These are phyloP conservation scores for Anthoptus insignis DNA, from an alignment of 2,888 invertebrate species.

Conservation along the genomic window DNA sequence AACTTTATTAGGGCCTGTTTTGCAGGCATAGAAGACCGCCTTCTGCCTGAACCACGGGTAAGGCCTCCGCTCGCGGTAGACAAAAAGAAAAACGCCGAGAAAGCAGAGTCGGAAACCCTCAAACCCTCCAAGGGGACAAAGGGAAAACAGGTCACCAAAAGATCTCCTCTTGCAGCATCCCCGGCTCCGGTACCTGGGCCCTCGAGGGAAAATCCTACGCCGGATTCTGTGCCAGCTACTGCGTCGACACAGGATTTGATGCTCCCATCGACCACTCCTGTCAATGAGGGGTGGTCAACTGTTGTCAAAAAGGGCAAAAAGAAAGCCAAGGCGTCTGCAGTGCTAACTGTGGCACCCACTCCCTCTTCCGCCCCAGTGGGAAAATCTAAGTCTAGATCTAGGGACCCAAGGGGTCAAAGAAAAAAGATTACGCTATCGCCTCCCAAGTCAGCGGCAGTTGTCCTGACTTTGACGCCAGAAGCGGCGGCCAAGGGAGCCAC, in stretches of 20 bases:
- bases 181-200: neutral
- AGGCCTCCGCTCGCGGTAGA: constrained; percentile 1
- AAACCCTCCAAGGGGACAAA: neutral
- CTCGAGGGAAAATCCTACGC: neutral
- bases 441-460: constrained; percentile 2
- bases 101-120: neutral
- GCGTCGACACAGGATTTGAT: neutral
- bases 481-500: neutral
- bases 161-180: neutral
- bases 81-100: neutral
- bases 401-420: neutral
- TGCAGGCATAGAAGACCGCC: neutral
- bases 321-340: neutral
- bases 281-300: neutral
- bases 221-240: neutral
- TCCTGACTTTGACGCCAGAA: neutral
- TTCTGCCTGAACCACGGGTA: neutral
- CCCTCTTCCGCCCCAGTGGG: neutral
- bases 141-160: neutral
- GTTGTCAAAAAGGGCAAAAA: neutral
- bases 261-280: neutral
- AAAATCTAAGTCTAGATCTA: neutral
- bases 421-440: neutral
- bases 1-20: neutral
- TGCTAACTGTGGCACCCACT: neutral